Evolutionary conservation across 2,888 invertebrate species (phyloP).

Genomic region (Bombylius major): DNA sequence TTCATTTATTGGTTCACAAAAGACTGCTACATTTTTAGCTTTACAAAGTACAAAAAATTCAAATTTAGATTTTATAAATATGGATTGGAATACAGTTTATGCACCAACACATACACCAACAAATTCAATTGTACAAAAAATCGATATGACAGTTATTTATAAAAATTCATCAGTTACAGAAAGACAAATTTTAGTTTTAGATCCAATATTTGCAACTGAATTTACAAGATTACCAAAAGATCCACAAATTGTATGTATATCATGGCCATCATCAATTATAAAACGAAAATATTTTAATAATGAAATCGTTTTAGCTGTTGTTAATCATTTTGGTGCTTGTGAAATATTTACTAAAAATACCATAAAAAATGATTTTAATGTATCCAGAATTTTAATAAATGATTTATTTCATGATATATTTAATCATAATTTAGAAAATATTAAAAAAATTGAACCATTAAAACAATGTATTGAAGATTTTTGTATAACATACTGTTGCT

Average conservation of each 20-base stretch:
- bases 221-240: slow-evolving; percentile 18
- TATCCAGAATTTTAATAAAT: slow-evolving; percentile 13
- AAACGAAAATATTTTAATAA: slow-evolving; percentile 10
- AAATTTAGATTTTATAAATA: not conserved
- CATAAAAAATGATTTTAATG: slow-evolving; percentile 18
- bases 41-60: not conserved
- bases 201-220: slow-evolving; percentile 23
- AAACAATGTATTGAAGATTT: slow-evolving; percentile 20
- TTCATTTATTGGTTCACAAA: not conserved
- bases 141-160: slow-evolving; percentile 21
- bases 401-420: slow-evolving; percentile 14
- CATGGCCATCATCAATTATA: slow-evolving; percentile 9
- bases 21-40: not conserved
- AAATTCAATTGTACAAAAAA: slow-evolving; percentile 16
- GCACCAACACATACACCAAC: slow-evolving; percentile 15
- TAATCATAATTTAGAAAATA: not conserved
- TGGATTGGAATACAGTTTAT: slow-evolving; percentile 8
- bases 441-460: not conserved
- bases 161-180: slow-evolving; percentile 17
- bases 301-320: slow-evolving; percentile 17
- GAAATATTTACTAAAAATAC: slow-evolving; percentile 17
- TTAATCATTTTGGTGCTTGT: slow-evolving; percentile 24
- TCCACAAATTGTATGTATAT: slow-evolving; percentile 13
- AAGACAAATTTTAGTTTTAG: slow-evolving; percentile 24
- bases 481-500: slow-evolving; percentile 25